phyloP scores from a whole-genome alignment of 2,797 vertebrate genomes.

The Macroramphosus scolopax region DNA sequence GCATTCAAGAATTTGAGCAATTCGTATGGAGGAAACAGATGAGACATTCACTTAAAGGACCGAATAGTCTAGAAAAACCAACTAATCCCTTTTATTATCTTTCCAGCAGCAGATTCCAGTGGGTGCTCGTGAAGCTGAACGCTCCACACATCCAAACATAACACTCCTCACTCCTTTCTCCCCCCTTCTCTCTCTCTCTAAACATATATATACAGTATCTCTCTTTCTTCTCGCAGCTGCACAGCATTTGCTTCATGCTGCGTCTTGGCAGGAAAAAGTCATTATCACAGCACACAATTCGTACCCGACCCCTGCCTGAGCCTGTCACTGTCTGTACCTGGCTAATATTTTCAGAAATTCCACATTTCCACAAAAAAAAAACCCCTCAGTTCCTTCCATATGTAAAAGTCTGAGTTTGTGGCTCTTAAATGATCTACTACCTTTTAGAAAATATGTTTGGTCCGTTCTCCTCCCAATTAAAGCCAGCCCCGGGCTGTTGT shows the following conservation, averaged over 20 bases:
- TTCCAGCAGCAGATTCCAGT: conserved; percentile 90
- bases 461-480: conserved; percentile 73
- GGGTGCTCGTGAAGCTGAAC: conserved; percentile 83
- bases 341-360: conserved; percentile 55
- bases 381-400: conserved; percentile 35
- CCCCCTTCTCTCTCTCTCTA: conserved; percentile 2
- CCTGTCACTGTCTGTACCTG: conserved; percentile 69
- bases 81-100: conserved; percentile 94
- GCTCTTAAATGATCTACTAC: conserved; percentile 38
- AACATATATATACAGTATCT: conserved; percentile 27
- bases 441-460: conserved; percentile 52
- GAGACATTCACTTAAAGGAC: conserved; percentile 94
- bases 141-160: conserved; percentile 82
- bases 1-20: conserved; percentile 87
- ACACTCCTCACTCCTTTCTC: conserved; percentile 65
- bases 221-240: conserved; percentile 79
- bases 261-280: conserved; percentile 75
- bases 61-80: conserved; percentile 85
- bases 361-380: conserved; percentile 43
- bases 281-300: conserved; percentile 69
- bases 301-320: conserved; percentile 62
- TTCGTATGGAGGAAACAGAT: conserved; percentile 90
- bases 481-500: conserved; percentile 68
- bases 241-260: conserved; percentile 79
- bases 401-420: conserved; percentile 34